These are phyloP conservation scores for Hydractinia symbiolongicarpus DNA, from an alignment of 30 jellyfish, hydroid and myxozoan genomes.

Conservation along the genomic window DNA sequence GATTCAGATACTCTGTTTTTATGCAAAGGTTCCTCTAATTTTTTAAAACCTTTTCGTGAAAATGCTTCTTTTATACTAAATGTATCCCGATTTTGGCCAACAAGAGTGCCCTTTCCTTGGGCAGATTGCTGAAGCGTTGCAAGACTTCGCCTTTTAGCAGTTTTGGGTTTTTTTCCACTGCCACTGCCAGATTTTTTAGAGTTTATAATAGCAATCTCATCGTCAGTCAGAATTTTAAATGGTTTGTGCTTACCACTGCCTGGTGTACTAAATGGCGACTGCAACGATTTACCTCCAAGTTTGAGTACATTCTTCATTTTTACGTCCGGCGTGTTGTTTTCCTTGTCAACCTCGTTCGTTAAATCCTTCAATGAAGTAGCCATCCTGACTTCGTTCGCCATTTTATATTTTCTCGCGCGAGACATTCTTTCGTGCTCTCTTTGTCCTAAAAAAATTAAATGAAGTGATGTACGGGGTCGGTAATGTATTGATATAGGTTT, in stretches of 20 bases:
- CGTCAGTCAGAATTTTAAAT: constrained; percentile 25
- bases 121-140: constrained; percentile 79
- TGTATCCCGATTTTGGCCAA: constrained; percentile 13
- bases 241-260: not conserved
- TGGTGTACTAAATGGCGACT: constrained; percentile 11
- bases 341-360: not conserved
- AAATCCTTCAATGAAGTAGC: not conserved
- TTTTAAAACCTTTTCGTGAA: not conserved
- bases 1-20: not conserved
- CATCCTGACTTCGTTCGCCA: constrained; percentile 16
- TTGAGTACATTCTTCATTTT: constrained; percentile 23
- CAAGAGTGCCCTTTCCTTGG: constrained; percentile 29
- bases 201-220: constrained; percentile 12
- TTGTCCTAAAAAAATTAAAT: too few species aligned
- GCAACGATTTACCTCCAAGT: not conserved
- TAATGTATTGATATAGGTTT: too few species aligned
- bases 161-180: constrained; percentile 3
- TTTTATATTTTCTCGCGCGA: not conserved
- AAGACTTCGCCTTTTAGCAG: constrained; percentile 44
- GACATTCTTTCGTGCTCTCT: too few species aligned
- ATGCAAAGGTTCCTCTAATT: not conserved
- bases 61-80: constrained; percentile 13
- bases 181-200: not conserved
- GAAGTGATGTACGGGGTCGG: too few species aligned
- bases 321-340: constrained; percentile 20